Base-by-base conservation (phyloP, 2,113 vertebrate genomes). In the Mesitornis unicolor region DNA sequence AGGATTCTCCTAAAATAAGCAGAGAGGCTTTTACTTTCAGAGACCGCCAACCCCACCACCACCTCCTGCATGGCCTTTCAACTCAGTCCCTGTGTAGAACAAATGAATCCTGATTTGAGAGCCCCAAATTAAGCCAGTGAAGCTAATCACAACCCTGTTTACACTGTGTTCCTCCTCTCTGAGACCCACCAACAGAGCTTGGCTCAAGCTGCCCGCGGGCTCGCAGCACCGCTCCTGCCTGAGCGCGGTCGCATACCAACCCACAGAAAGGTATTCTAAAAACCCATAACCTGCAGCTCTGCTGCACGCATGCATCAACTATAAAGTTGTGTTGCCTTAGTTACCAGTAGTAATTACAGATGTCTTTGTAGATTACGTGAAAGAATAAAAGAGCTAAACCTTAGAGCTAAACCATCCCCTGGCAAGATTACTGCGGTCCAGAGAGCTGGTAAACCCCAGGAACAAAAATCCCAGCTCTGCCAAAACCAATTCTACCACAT, bases 271-370 rank as follows among this genome's bases (percentile, higher is more conserved):
- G 90, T 40, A 45, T 86, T 93, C 84, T 51, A 35, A 84, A 91
- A 79, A 4, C 79, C 75, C 40, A 14, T 26, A 88, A 65, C 80
- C 86, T 47, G 2, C 10, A 3, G 14, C 83, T 78, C 89, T 36
- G 80, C 76, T 59, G 68, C 76, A 35, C 0, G 7, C 65, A 64
- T 18, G 20, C 33, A 88, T 47, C 77, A 91, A 4, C 84, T 60
- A 45, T 71, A 95, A 92, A 97, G 75, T 84, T 81, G 91, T 45
- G 87, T 92, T 94, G 95, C 95, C 93, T 78, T 94, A 97, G 96
- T 89, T 96, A 96, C 96, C 93, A 90, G 87, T 83, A 88, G 83
- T 96, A 96, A 96, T 96, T 96, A 96, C 95, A 96, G 96, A 96
- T 87, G 93, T 92, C 93, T 92, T 88, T 74, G 79, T 78, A 90